Evolutionary conservation across 2,113 vertebrate genomes (phyloP), one percentile per base, ranked within the genome.

Genomic region (Laticauda colubrina): DNA sequence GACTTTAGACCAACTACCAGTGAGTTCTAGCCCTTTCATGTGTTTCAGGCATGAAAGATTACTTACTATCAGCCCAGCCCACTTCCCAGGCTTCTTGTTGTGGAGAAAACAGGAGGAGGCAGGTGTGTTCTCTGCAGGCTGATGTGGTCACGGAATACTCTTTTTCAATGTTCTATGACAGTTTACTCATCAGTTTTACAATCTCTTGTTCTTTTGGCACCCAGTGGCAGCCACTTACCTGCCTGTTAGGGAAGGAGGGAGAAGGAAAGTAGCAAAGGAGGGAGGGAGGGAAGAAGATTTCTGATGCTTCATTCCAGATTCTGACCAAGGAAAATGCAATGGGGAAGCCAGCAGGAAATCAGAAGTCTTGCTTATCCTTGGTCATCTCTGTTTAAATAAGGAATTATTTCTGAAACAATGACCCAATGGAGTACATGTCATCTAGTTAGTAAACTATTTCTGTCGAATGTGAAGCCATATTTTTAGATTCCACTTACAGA

Each of bases 371-470:
- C 59, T 3, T 11, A 12, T 3, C 59, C 10, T 64, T 12, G 59
- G 26, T 12, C 59, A 64, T 29, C 59, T 29, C 59, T 64, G 3
- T 64, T 64, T 64, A 64, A 12, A 12, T 29, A 64, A 29, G 24
- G 10, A 64, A 64, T 4, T 64, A 64, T 64, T 64, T 64, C 59
- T 64, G 26, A 64, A 29, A 11, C 59, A 64, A 29, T 64, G 26
- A 29, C 59, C 26, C 59, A 0, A 0, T 26, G 10, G 3, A 11
- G 26, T 12, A 29, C 3, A 3, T 1, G 1, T 29, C 9, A 26
- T 64, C 59, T 64, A 29, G 26, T 51, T 51, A 51, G 48, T 9
- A 12, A 64, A 64, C 11, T 64, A 64, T 29, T 29, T n/a, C 61
- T n/a, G 11, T 48, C 11, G 34, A 23, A 53, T 21, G n/a, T 23